Percentiles rank a stretch among this genome's conserved stretches.
phyloP scores from a whole-genome alignment of 2,888 invertebrate species.

The Melieria picta region DNA sequence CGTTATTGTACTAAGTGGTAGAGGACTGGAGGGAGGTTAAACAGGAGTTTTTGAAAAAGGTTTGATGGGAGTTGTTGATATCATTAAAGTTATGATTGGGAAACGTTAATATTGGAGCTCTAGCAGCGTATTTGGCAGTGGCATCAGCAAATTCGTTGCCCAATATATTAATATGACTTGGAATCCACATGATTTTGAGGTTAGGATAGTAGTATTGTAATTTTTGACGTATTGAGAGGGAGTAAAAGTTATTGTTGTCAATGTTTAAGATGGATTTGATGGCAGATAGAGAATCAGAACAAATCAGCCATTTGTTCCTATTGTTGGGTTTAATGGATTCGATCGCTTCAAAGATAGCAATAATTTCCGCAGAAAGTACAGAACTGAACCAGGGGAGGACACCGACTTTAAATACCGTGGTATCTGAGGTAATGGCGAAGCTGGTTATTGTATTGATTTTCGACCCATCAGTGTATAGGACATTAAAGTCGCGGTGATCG shows the following conservation, averaged over 20 bases:
- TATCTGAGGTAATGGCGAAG: not conserved
- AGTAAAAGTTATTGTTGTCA: slow-evolving; percentile 7
- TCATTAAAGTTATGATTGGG: not conserved
- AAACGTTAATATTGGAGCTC: no score
- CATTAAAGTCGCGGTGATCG: no score
- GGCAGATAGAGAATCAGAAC: slow-evolving; percentile 27
- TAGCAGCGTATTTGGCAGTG: no score
- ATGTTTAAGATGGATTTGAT: slow-evolving; percentile 22
- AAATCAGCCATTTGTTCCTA: slow-evolving; percentile 2
- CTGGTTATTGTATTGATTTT: no score
- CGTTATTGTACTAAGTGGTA: no score
- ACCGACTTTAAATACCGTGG: not conserved
- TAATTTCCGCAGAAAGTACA: slow-evolving; percentile 22
- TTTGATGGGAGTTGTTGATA: no score
- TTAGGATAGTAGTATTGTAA: not conserved
- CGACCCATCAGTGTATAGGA: no score
- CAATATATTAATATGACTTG: slow-evolving; percentile 20
- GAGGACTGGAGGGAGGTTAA: no score
- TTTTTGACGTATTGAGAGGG: slow-evolving; percentile 8
- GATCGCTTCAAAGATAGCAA: slow-evolving; percentile 1
- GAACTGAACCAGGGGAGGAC: slow-evolving; percentile 7
- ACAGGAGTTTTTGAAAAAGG: no score
- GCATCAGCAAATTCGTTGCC: slow-evolving; percentile 24
- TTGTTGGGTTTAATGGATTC: not conserved
- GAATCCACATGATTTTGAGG: slow-evolving; percentile 26